Base-by-base conservation (phyloP, 2,797 vertebrate genomes). In the Novumbra hubbsi region DNA sequence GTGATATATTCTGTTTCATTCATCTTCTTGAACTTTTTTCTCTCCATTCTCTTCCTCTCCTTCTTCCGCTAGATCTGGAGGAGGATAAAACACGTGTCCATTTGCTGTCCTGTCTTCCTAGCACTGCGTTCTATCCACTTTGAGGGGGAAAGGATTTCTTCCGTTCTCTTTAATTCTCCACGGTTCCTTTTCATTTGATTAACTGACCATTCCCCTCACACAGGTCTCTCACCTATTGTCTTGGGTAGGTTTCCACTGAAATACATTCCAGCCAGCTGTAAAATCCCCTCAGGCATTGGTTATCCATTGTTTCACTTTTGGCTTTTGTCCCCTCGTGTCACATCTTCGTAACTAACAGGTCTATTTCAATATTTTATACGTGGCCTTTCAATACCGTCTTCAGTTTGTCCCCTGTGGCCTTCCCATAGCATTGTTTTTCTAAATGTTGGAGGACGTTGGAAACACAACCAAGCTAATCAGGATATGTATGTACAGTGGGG, bases 21-120 rank as follows among this genome's bases (percentile, higher is more conserved):
- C 16, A 68, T 72, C 72, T 70, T 67, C 45, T 81, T 27, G 66
- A 17, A 15, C 38, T 68, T 41, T 60, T 21, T 60, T n/a, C 38
- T 77, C 63, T 30, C n/a, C n/a, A n/a, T 11, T 72, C 70, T 67
- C 74, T 78, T 80, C 85, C 79, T 80, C 90, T 80, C 90, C 30
- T 92, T 91, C 64, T 76, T 55, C 82, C 79, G 80, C 86, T 92
- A 97, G 96, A 93, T 96, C 95, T 72, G 93, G 95, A 84, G 95
- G 96, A 81, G 91, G 92, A 82, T 97, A 93, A 93, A 48, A 72
- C 52, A 16, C 73, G 30, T 38, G 7, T 85, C 71, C 78, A 70
- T 85, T 72, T 65, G 78, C 84, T 84, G 77, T 86, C 82, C 81
- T 84, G 81, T 91, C 85, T 85, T 88, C 83, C 80, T 84, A 74